A percentile compares a stretch with the other conserved stretches of the same genome.
These are phyloP conservation scores for Drosophila ercepeae DNA, from an alignment of 1,140 invertebrate species.

Conservation along the genomic window DNA sequence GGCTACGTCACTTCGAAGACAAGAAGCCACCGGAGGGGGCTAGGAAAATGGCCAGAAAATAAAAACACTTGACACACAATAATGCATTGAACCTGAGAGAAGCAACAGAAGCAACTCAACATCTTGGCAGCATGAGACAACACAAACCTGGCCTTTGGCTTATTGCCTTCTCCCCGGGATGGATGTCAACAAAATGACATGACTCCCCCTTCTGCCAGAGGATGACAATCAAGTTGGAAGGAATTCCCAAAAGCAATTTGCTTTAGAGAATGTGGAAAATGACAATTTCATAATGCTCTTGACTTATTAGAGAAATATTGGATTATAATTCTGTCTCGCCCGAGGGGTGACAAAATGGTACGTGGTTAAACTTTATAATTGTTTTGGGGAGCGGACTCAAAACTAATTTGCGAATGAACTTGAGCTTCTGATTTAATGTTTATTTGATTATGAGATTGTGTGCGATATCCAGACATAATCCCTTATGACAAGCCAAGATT, in stretches of 20 bases:
- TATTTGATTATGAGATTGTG: constrained; percentile 23
- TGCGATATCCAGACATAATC: constrained; percentile 20
- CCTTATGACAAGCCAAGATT: constrained; percentile 2
- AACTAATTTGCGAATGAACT: constrained; percentile 25
- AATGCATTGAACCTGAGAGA: constrained; percentile 74
- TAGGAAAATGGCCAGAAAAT: constrained; percentile 47
- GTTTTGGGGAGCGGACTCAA: constrained; percentile 4
- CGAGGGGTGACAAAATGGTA: constrained; percentile 17
- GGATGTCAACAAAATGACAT: constrained; percentile 47
- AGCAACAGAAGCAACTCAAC: constrained; percentile 6
- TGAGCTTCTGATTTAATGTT: constrained; percentile 29
- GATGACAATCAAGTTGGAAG: constrained; percentile 24
- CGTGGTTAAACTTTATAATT: constrained; percentile 42
- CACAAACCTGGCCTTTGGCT: constrained; percentile 64
- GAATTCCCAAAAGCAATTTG: constrained; percentile 47
- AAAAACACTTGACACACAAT: constrained; percentile 68
- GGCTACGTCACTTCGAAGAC: constrained; percentile 48
- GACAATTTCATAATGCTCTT: constrained; percentile 46
- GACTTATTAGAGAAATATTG: constrained; percentile 48
- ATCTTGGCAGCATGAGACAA: constrained; percentile 46
- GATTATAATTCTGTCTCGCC: constrained; percentile 38
- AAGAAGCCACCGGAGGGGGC: constrained; percentile 5
- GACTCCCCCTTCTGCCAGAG: constrained; percentile 3
- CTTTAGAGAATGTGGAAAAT: constrained; percentile 38
- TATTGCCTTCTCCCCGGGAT: constrained; percentile 49